Percentiles rank a stretch among this genome's conserved stretches.
Conservation (phyloP, 1,140 invertebrate species). For the Anthonomus grandis region DNA sequence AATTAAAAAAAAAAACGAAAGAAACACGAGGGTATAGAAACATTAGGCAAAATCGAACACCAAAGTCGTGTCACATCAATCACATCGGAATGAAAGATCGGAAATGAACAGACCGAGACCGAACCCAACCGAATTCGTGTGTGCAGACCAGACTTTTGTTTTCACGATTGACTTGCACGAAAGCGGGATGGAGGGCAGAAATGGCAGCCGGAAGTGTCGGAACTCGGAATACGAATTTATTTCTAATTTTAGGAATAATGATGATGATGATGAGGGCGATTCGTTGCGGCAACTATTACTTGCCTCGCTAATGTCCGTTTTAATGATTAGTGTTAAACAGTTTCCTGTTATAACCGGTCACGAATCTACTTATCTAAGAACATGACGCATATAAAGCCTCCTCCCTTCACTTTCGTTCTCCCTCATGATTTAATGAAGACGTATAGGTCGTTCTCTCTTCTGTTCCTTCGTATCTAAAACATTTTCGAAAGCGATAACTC, state of each 20-base stretch:
- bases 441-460: too few species aligned
- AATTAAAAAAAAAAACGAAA: too few species aligned
- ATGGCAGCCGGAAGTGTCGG: conserved; percentile 3
- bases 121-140: conserved; percentile 33
- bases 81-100: conserved; percentile 44
- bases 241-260: conserved; percentile 7
- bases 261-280: too few species aligned
- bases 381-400: too few species aligned
- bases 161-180: conserved; percentile 43
- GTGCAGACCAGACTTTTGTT: conserved; percentile 31
- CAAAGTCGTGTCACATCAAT: conserved; percentile 43
- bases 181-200: conserved; percentile 1
- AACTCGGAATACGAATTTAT: conserved; percentile 16
- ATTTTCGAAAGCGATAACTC: too few species aligned
- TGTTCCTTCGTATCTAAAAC: too few species aligned
- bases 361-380: too few species aligned
- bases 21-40: too few species aligned
- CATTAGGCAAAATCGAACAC: conserved; percentile 19
- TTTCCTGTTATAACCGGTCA: background rate
- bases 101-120: conserved; percentile 42
- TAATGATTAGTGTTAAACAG: too few species aligned
- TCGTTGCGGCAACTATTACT: background rate
- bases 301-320: conserved; percentile 3
- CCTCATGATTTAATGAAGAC: too few species aligned
- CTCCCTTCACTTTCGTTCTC: too few species aligned